Conservation (phyloP, 2,113 vertebrate genomes). For the Grallaria varia region DNA sequence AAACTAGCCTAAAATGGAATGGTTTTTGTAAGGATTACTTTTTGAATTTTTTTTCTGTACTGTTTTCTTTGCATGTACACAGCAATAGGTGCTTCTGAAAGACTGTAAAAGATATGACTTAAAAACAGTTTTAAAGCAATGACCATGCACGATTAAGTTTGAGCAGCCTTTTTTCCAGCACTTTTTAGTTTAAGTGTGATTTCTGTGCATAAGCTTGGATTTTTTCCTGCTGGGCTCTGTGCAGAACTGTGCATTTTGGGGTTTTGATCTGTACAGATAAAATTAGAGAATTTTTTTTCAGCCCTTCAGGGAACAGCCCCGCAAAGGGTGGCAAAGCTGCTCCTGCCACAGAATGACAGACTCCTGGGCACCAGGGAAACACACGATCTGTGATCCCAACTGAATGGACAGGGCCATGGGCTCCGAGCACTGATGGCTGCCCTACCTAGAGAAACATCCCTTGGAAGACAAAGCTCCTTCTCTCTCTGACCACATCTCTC, state of each 20-base stretch:
- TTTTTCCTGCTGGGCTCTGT: not conserved
- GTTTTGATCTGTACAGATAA: not conserved
- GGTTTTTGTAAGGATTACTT: not conserved
- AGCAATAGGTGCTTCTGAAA: not conserved
- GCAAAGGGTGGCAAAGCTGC: rapidly evolving
- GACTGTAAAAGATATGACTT: not conserved
- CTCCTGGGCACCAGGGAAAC: not conserved
- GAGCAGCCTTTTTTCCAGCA: not conserved
- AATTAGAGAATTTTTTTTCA: not conserved
- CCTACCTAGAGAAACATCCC: not conserved
- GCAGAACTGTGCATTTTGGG: not conserved
- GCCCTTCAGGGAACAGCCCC: not conserved
- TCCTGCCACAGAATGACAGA: not conserved
- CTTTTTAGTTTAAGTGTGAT: not conserved
- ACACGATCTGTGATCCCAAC: not conserved
- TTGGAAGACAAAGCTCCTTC: not conserved
- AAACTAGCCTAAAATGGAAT: not conserved
- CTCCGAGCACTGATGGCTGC: no score
- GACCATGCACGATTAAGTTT: not conserved
- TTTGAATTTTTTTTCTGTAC: not conserved
- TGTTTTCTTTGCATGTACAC: not conserved
- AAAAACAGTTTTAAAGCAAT: not conserved
- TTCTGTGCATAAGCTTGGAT: not conserved
- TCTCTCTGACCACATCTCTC: not conserved
- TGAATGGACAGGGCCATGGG: not conserved